Percentiles rank a stretch among this genome's conserved stretches.
Evolutionary conservation across 2,888 invertebrate genomes (phyloP).

Genomic region (Globia sparganii): DNA sequence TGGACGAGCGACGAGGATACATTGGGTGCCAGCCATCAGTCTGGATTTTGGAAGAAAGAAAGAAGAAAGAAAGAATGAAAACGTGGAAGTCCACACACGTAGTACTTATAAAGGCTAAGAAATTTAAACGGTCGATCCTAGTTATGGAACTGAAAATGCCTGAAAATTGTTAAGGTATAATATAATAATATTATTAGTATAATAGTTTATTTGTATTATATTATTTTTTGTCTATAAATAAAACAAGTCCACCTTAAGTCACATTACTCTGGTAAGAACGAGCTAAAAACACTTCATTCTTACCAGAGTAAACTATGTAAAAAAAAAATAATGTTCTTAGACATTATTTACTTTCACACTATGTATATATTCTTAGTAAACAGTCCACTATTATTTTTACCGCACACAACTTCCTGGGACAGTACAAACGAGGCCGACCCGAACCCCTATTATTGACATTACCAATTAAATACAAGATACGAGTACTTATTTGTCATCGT

Average conservation of each 20-base stretch:
- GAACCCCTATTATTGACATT: constrained; percentile 37
- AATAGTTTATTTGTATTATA: too few relatives aligned
- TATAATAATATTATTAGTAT: too few relatives aligned
- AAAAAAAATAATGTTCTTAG: neutral
- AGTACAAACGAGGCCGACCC: constrained; percentile 27
- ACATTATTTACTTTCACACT: constrained; percentile 11
- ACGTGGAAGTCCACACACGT: neutral
- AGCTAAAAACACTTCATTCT: neutral
- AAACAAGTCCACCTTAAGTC: neutral
- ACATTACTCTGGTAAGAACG: neutral
- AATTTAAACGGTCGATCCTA: neutral
- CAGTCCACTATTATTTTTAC: constrained; percentile 22
- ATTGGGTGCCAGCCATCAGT: constrained; percentile 37
- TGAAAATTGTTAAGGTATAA: too few relatives aligned
- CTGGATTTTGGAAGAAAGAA: constrained; percentile 44
- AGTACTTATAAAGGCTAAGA: neutral
- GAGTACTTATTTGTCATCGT: constrained; percentile 44
- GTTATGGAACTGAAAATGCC: neutral
- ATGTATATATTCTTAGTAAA: constrained; percentile 21
- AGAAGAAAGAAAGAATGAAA: too few relatives aligned
- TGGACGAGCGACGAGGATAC: constrained; percentile 37
- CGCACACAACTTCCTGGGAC: constrained; percentile 24
- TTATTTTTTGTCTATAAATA: neutral
- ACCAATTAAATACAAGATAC: constrained; percentile 33
- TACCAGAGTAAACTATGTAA: too few relatives aligned